Evolutionary conservation across 2,797 vertebrate genomes (phyloP), one percentile per base, ranked within the genome.

Genomic region (Pangasius krempfi): DNA sequence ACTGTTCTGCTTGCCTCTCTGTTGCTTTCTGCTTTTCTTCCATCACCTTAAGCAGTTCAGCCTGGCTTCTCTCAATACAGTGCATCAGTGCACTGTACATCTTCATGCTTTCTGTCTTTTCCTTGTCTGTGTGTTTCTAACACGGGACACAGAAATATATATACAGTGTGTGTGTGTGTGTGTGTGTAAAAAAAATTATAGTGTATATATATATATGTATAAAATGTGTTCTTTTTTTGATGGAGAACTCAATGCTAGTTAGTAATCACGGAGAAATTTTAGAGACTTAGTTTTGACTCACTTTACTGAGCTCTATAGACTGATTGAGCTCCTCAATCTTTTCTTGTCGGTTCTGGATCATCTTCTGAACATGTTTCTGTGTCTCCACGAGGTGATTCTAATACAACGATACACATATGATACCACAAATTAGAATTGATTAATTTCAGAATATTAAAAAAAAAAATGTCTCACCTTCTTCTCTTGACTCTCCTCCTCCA

Each of bases 21-120:
- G 27, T 33, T 70, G 64, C 64, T 13, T 84, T 84, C n/a, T 84
- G 82, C n/a, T 68, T 84, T 58, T 88, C 86, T 30, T 90, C 88
- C 60, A 92, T 88, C 64, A 47, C 62, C 25, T 87, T 60, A 0
- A 66, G 72, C 70, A 91, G 79, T 37, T 91, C 66, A 16, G 80
- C 14, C 80, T 90, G 88, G 64, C 90, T 90, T 64, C 68, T 90
- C 86, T 93, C 88, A 68, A 92, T 86, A 66, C 86, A 92, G 86
- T 37, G 13, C 18, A 85, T 60, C 85, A 92, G 84, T 75, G 70
- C 54, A 14, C 27, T 83, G 54, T 91, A 92, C 52, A 89, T 40
- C 37, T 85, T 44, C 27, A 79, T 33, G 40, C 44, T 89, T 3
- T 88, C 83, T 25, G 72, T 52, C 81, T 82, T 90, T 54, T 90